These are phyloP conservation scores for Platycercus adscitus DNA, from an alignment of 2,113 vertebrate genomes.

Conservation along the genomic window DNA sequence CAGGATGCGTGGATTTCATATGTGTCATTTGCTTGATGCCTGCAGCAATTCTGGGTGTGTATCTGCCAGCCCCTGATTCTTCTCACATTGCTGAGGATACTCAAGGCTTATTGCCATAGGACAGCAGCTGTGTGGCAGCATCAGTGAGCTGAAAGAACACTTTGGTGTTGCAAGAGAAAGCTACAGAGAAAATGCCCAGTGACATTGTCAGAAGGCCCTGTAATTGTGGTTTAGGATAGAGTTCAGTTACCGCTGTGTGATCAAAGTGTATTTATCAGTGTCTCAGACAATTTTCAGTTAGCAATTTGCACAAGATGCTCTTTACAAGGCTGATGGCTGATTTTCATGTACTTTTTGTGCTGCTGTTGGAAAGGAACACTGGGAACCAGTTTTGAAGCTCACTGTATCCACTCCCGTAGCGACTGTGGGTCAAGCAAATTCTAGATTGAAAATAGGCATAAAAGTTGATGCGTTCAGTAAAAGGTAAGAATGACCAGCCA, in stretches of 20 bases:
- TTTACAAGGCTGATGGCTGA: neutral
- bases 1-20: fast-evolving
- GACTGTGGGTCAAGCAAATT: neutral
- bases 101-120: neutral
- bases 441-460: neutral
- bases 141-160: neutral
- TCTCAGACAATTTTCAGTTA: neutral
- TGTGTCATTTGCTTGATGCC: neutral
- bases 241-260: neutral
- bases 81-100: neutral
- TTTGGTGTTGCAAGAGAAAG: neutral
- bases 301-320: neutral
- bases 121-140: neutral
- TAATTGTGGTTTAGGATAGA: neutral
- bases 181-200: neutral
- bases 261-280: neutral
- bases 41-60: neutral
- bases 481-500: neutral
- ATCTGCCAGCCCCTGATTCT: neutral
- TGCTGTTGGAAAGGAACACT: neutral
- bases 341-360: neutral
- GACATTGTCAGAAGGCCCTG: neutral
- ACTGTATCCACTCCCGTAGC: neutral
- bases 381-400: neutral
- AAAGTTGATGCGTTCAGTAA: neutral